These are phyloP conservation scores for Physella acuta DNA, from an alignment of 1,140 invertebrate genomes.

Conservation along the genomic window DNA sequence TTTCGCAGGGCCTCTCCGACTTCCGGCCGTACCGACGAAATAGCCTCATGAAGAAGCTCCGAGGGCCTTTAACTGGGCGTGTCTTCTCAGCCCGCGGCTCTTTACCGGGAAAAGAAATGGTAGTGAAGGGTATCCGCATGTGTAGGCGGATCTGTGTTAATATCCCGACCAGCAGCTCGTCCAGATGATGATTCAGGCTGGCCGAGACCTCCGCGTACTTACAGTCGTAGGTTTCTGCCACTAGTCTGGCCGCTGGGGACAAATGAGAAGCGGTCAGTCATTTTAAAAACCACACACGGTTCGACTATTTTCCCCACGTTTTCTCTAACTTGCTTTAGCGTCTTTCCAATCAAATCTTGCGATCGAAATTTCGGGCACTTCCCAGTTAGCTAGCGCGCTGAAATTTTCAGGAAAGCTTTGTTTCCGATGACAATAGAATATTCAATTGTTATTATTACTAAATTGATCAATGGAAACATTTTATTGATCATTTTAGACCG, in stretches of 20 bases:
- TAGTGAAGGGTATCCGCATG: constrained; percentile 32
- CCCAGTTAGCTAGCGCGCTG: too few relatives aligned
- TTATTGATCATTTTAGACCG: too few relatives aligned
- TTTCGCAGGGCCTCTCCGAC: constrained; percentile 16
- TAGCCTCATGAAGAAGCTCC: constrained; percentile 29
- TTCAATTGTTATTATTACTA: too few relatives aligned
- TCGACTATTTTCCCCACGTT: too few relatives aligned
- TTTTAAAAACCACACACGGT: background rate
- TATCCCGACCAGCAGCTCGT: constrained; percentile 78
- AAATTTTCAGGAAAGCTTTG: too few relatives aligned
- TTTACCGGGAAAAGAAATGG: constrained; percentile 28
- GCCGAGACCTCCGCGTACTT: constrained; percentile 83
- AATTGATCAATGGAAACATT: too few relatives aligned
- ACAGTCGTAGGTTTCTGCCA: constrained; percentile 73
- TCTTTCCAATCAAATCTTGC: too few relatives aligned
- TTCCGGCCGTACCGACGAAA: constrained; percentile 25
- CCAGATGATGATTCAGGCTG: constrained; percentile 77
- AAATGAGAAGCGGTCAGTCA: constrained; percentile 7
- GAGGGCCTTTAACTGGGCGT: constrained; percentile 18
- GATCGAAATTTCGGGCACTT: too few relatives aligned
- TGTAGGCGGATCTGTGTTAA: constrained; percentile 64
- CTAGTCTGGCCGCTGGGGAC: constrained; percentile 47
- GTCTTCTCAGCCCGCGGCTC: constrained; percentile 18
- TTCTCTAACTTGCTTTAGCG: too few relatives aligned
- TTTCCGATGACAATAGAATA: too few relatives aligned